Evolutionary conservation across 2,797 vertebrate genomes (phyloP).

Genomic region (Pachyuromys duprasi): DNA sequence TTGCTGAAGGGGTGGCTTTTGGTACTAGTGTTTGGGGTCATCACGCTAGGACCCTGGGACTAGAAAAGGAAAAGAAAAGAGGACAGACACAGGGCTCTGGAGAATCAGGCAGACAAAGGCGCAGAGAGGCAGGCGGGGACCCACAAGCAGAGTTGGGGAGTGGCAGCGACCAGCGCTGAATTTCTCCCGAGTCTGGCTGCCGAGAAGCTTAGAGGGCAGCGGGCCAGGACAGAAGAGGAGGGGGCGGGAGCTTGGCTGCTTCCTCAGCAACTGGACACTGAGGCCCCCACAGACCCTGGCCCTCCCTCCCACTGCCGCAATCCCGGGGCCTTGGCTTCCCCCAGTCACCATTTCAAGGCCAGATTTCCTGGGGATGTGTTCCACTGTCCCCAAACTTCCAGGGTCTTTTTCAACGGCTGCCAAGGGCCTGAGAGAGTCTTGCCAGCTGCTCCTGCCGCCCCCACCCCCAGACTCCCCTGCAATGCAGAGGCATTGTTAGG

Average conservation of each 20-base stretch:
- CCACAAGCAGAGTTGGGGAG: not conserved
- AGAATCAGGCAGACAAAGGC: not conserved
- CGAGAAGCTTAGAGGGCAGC: conserved; percentile 63
- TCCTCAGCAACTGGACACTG: not conserved
- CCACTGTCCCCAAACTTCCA: not conserved
- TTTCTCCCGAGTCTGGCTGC: conserved; percentile 47
- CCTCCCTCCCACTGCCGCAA: not conserved
- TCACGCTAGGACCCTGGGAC: not conserved
- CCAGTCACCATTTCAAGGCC: not conserved
- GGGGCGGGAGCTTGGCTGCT: conserved; percentile 48
- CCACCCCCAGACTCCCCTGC: not conserved
- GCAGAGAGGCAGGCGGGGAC: not conserved
- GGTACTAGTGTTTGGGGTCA: not conserved
- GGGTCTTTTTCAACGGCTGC: not conserved
- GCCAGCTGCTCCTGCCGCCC: not conserved
- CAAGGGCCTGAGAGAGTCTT: not conserved
- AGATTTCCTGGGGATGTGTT: not conserved
- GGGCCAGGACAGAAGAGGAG: conserved; percentile 45
- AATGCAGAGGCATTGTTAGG: not conserved
- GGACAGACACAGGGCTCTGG: not conserved
- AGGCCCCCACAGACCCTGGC: not conserved
- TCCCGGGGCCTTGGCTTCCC: not conserved
- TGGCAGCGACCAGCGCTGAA: not conserved
- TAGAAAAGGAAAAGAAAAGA: not conserved
- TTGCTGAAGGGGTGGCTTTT: not conserved